Percentiles rank a stretch among this genome's conserved stretches.
Conservation (phyloP, 2,797 vertebrate species). For the Tarsius wallacei region DNA sequence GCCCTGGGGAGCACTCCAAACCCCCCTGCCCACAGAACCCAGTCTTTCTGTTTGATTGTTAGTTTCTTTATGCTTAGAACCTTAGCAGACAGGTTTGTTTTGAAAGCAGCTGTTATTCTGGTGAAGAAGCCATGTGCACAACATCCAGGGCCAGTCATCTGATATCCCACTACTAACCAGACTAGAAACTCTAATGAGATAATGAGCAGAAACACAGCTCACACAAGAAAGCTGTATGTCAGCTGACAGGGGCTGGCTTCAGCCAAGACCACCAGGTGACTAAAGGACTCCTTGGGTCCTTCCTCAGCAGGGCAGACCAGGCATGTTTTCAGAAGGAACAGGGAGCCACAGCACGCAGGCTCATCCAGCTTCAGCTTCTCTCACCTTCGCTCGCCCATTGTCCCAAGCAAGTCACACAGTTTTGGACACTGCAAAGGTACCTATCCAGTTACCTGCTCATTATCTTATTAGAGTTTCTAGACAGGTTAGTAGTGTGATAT, state of each 20-base stretch:
- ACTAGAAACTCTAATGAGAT: background rate
- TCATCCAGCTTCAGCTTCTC: fast-evolving
- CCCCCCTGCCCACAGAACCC: background rate
- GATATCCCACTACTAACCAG: background rate
- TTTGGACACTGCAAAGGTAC: background rate
- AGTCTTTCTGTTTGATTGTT: background rate
- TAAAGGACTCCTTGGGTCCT: background rate
- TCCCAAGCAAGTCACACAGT: fast-evolving
- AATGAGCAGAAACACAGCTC: fast-evolving
- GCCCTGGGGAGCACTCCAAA: fast-evolving
- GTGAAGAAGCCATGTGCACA: background rate
- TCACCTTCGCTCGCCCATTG: fast-evolving
- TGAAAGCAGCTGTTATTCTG: background rate
- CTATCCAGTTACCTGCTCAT: fast-evolving
- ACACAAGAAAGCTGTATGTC: too few species aligned
- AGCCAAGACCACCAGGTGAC: fast-evolving
- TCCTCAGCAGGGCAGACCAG: fast-evolving
- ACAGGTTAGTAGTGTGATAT: background rate
- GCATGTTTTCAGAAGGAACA: fast-evolving
- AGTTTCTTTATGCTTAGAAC: background rate
- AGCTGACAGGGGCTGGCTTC: background rate
- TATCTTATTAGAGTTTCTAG: background rate
- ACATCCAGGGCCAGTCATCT: background rate
- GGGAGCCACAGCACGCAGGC: background rate
- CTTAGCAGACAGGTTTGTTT: too few species aligned